Conservation (phyloP, 2,888 invertebrate species). For the Ceraclea dissimilis region DNA sequence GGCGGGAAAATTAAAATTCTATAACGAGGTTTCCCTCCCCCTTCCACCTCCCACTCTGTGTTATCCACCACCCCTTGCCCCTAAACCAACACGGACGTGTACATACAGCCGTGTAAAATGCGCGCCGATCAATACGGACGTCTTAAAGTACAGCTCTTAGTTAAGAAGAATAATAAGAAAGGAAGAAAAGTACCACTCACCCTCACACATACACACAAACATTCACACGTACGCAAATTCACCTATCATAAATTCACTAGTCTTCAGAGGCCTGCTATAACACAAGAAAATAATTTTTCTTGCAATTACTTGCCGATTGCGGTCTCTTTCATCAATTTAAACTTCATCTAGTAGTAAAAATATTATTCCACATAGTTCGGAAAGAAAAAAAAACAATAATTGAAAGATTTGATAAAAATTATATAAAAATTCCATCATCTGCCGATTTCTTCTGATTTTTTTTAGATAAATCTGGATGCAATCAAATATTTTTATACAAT, state of each 20-base stretch:
- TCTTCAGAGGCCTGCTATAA: too few relatives aligned
- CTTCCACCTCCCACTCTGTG: slow-evolving; percentile 9
- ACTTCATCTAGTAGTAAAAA: too few relatives aligned
- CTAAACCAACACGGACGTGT: slow-evolving; percentile 25
- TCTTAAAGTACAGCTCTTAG: slow-evolving; percentile 27
- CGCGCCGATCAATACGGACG: slow-evolving; percentile 27
- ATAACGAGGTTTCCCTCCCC: slow-evolving; percentile 25
- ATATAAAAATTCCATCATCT: too few relatives aligned
- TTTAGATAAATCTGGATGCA: too few relatives aligned
- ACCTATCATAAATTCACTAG: slow-evolving; percentile 26
- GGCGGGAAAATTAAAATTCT: slow-evolving; percentile 25
- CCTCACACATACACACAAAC: slow-evolving; percentile 25
- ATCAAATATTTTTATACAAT: too few relatives aligned
- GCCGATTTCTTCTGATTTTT: too few relatives aligned
- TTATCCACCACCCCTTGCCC: slow-evolving; percentile 13
- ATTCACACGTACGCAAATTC: slow-evolving; percentile 27
- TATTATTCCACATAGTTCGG: too few relatives aligned
- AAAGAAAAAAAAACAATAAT: too few relatives aligned
- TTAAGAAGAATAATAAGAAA: slow-evolving; percentile 27
- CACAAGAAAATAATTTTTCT: too few relatives aligned
- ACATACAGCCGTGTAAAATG: slow-evolving; percentile 25
- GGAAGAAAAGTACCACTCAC: slow-evolving; percentile 25
- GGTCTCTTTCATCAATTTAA: too few relatives aligned
- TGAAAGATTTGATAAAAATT: too few relatives aligned
- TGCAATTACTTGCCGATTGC: background rate